Evolutionary conservation across 2,113 vertebrate species (phyloP), one percentile per base, ranked within the genome.

Genomic region (Nipponia nippon): DNA sequence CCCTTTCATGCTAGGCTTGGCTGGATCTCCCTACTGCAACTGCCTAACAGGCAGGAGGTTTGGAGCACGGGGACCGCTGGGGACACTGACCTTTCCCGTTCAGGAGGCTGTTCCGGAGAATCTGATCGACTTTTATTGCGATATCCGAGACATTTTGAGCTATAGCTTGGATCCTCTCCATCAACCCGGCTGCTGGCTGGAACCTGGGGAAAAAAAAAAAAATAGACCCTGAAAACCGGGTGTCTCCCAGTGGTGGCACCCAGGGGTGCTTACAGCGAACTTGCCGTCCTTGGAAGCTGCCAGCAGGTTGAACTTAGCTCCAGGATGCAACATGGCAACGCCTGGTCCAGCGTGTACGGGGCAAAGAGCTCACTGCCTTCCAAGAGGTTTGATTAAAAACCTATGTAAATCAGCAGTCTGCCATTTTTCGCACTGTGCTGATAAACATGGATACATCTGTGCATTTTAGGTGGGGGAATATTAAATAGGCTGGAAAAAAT

Each of bases 91-190:
- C 98, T 98, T 98, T 99, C 96, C 97, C 98, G 4, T 96, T 98
- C 55, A 98, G 97, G 79, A 99, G 98, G 96, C 98, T 99, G 96
- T 98, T 99, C 73, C 99, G 98, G 25, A 99, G 98, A 94, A 99
- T 99, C 98, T 99, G 99, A 97, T 99, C 99, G 94, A 99, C 99
- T 93, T 99, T 99, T 79, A 98, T 95, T 1, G 99, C 99, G 9
- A 99, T 99, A 96, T 99, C 99, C 0, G 99, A 99, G 95, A 99
- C 99, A 19, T 99, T 99, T 97, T 99, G 99, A 75, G 99, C 99
- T 34, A 99, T 99, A 91, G 99, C 99, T 97, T 99, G 99, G 98
- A 99, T 99, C 92, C 98, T 98, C 97, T 99, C 99, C 98, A 99
- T 98, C 55, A 99, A 93, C 29, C 99, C 98, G 0, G 98, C 95